These are phyloP conservation scores for Vombatus ursinus DNA, from an alignment of 2,113 vertebrate genomes.

Conservation along the genomic window DNA sequence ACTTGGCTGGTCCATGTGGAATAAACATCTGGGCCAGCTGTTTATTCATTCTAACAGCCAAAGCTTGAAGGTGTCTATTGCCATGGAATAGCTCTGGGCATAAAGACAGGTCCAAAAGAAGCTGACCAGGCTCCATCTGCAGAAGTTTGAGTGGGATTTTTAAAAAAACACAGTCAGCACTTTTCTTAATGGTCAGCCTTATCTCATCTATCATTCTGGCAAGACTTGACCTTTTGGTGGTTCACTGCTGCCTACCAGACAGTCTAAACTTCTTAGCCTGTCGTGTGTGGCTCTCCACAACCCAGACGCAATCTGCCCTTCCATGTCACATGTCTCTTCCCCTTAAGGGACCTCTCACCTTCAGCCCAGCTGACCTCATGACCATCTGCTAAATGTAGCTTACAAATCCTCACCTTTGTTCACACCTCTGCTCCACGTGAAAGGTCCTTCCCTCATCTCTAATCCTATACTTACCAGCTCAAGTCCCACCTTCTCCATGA, in stretches of 20 bases:
- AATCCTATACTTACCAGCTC: neutral
- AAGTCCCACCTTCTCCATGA: neutral
- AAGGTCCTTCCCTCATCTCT: neutral
- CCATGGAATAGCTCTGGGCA: neutral
- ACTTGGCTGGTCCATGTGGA: slow-evolving; percentile 1
- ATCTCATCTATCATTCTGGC: neutral
- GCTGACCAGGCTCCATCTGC: neutral
- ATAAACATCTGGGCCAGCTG: slow-evolving; percentile 40
- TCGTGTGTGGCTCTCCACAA: neutral
- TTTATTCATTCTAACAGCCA: slow-evolving; percentile 23
- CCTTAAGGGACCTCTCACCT: neutral
- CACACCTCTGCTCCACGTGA: neutral
- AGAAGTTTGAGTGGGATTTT: neutral
- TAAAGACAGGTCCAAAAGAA: neutral
- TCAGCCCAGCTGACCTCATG: neutral
- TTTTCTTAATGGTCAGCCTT: neutral
- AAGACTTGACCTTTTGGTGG: neutral
- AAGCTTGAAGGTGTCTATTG: neutral
- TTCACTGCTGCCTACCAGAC: neutral
- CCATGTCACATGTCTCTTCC: neutral
- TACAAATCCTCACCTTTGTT: neutral
- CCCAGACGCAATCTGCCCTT: neutral
- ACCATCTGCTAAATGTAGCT: neutral
- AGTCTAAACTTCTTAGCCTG: neutral
- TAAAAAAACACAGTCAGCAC: neutral